A percentile compares a stretch with the other conserved stretches of the same genome.
Conservation (phyloP, 1,140 invertebrate genomes). For the Uloborus diversus region DNA sequence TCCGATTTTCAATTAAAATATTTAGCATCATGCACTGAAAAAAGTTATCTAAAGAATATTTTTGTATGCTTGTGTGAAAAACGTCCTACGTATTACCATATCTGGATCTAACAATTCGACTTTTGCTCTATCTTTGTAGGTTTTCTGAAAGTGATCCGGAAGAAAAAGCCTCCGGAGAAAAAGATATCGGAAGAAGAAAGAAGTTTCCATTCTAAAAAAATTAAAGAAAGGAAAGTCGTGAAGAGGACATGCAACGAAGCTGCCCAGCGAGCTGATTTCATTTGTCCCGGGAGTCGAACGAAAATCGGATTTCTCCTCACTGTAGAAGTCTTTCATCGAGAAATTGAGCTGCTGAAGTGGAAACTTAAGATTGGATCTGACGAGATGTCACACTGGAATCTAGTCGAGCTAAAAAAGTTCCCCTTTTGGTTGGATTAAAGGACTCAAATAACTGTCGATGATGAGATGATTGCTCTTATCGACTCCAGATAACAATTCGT, state of each 20-base stretch:
- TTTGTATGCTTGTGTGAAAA: too few species aligned
- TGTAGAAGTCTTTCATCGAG: background rate
- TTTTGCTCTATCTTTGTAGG: background rate
- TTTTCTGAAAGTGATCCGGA: background rate
- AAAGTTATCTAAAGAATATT: too few species aligned
- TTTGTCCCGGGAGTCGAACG: background rate
- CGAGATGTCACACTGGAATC: background rate
- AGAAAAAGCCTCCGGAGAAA: background rate
- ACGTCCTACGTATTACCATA: background rate
- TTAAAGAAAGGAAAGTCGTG: background rate
- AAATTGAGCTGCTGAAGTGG: constrained; percentile 7
- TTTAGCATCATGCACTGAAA: too few species aligned
- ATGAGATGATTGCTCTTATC: too few species aligned
- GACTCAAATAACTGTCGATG: background rate
- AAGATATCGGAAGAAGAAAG: too few species aligned
- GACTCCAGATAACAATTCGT: too few species aligned
- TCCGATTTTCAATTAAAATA: too few species aligned
- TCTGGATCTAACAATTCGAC: too few species aligned
- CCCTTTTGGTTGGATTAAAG: background rate
- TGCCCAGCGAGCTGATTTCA: constrained; percentile 12
- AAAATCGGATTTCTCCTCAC: constrained; percentile 12
- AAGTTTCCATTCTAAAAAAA: background rate
- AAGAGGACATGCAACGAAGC: background rate
- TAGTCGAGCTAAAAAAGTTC: background rate
- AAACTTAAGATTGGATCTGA: constrained; percentile 18